Conservation (phyloP, 2,113 vertebrate species). For the Pseudorhombus dupliciocellatus region DNA sequence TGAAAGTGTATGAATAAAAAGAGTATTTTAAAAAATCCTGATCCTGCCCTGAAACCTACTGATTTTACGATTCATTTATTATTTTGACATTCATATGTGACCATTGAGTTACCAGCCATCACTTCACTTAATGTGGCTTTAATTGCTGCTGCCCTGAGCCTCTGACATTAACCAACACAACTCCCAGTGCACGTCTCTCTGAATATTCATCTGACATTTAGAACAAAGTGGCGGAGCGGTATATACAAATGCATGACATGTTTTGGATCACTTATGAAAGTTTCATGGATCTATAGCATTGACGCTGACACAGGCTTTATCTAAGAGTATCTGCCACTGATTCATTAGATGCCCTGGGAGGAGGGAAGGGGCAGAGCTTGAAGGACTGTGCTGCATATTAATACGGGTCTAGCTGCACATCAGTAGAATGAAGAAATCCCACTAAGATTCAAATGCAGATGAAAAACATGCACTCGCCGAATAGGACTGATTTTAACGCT, state of each 20-base stretch:
- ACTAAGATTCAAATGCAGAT: constrained; percentile 53
- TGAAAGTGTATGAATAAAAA: background rate
- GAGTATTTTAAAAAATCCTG: constrained; percentile 5
- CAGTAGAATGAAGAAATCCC: constrained; percentile 57
- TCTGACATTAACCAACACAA: constrained; percentile 35
- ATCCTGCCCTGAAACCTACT: constrained; percentile 2
- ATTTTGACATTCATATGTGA: too few relatives aligned
- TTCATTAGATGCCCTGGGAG: constrained; percentile 66
- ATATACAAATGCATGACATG: constrained; percentile 26
- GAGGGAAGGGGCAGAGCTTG: constrained; percentile 58
- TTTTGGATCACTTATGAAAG: constrained; percentile 45
- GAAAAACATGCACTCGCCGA: constrained; percentile 33
- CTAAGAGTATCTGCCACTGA: constrained; percentile 57
- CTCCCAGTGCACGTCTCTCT: constrained; percentile 13
- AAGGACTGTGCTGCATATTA: constrained; percentile 70
- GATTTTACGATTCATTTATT: too few relatives aligned
- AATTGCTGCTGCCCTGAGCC: constrained; percentile 11
- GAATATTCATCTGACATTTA: constrained; percentile 53
- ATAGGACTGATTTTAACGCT: constrained; percentile 1
- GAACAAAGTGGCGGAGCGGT: constrained; percentile 6
- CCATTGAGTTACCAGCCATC: background rate
- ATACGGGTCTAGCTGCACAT: constrained; percentile 61
- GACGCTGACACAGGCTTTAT: constrained; percentile 54
- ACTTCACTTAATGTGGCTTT: background rate
- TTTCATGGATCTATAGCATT: constrained; percentile 41